phyloP scores from a whole-genome alignment of 2,113 vertebrate genomes.

The Peromyscus polionotus region DNA sequence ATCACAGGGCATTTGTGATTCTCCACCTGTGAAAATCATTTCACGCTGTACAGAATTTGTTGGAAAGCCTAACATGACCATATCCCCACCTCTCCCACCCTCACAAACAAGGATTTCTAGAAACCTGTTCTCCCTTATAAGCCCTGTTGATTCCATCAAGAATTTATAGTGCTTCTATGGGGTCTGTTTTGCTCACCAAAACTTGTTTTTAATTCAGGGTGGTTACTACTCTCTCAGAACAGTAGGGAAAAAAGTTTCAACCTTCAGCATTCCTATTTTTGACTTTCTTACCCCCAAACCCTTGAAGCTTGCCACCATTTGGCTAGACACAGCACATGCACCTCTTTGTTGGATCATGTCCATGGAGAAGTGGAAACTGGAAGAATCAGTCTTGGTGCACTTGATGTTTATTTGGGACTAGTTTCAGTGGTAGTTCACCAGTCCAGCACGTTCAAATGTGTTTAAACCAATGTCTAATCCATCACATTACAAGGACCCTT shows the following conservation, averaged over 20 bases:
- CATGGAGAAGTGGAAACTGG: neutral
- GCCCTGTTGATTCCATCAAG: neutral
- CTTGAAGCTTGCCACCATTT: neutral
- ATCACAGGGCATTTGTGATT: neutral
- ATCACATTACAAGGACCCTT: neutral
- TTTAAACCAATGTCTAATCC: neutral
- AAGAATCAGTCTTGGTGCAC: neutral
- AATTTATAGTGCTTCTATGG: neutral
- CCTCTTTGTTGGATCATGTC: neutral
- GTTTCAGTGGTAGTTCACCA: neutral
- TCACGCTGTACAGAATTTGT: neutral
- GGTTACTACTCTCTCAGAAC: neutral
- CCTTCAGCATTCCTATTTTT: constrained; percentile 7
- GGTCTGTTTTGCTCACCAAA: neutral
- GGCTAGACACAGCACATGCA: neutral
- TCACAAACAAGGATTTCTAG: neutral
- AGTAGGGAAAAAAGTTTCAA: neutral
- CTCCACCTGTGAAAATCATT: neutral
- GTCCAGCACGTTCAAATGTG: neutral
- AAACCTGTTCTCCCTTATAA: neutral
- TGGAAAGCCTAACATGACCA: neutral
- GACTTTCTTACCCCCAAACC: neutral
- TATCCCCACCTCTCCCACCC: neutral
- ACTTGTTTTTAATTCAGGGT: neutral
- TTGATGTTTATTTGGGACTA: neutral